A percentile compares a stretch with the other conserved stretches of the same genome.
phyloP scores from a whole-genome alignment of 2,113 vertebrate species.

The Prolemur simus region DNA sequence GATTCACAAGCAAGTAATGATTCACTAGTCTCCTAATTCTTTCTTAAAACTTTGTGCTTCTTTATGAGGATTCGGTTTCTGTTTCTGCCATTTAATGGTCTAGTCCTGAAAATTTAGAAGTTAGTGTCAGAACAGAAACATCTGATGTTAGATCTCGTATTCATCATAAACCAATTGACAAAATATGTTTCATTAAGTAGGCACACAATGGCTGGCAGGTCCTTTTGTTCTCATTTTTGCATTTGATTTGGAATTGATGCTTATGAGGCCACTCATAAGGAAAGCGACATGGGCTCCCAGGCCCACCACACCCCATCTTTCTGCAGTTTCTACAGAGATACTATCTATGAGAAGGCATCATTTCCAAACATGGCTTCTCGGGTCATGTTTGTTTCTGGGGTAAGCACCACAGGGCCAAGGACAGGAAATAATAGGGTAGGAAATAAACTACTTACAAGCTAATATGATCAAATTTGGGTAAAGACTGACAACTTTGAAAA shows the following conservation, averaged over 20 bases:
- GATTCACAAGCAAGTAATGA: constrained; percentile 54
- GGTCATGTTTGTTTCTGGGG: background rate
- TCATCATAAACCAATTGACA: background rate
- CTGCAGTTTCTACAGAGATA: background rate
- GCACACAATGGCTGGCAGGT: background rate
- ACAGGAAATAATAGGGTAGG: background rate
- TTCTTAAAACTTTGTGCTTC: constrained; percentile 32
- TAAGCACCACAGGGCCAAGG: background rate
- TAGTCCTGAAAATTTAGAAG: background rate
- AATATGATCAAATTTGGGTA: background rate
- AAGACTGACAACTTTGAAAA: background rate
- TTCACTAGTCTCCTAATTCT: constrained; percentile 17
- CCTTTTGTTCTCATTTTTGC: background rate
- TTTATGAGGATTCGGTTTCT: constrained; percentile 43
- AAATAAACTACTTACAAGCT: background rate
- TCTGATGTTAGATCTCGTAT: background rate
- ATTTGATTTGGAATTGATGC: background rate
- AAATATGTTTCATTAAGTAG: background rate
- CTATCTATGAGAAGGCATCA: background rate
- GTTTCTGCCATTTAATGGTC: constrained; percentile 54
- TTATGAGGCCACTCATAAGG: background rate
- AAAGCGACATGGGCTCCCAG: too few relatives aligned
- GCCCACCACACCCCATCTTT: background rate
- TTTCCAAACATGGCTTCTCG: background rate
- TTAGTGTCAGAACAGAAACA: background rate